phyloP scores from a whole-genome alignment of 2,113 vertebrate genomes.

The Nannospalax galili region DNA sequence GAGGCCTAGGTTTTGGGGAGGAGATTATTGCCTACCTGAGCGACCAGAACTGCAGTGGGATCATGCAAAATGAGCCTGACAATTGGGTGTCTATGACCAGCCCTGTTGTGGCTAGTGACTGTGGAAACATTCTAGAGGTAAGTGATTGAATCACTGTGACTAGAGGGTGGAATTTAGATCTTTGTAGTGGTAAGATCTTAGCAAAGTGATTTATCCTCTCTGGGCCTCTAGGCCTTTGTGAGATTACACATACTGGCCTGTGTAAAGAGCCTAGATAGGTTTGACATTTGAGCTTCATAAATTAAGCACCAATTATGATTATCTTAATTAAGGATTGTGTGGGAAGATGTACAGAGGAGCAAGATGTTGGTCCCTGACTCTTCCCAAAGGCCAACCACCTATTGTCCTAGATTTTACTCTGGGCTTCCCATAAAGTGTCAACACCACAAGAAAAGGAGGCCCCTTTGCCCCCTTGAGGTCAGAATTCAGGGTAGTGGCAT shows the following conservation, averaged over 20 bases:
- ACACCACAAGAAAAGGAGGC: neutral
- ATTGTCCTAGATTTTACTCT: neutral
- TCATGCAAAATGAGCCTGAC: neutral
- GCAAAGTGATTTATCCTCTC: neutral
- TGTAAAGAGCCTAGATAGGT: neutral
- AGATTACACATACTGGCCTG: neutral
- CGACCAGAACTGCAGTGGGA: conserved; percentile 36
- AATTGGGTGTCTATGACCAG: conserved; percentile 45
- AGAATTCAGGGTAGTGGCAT: neutral
- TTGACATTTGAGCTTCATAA: neutral
- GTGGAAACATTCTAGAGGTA: conserved; percentile 60
- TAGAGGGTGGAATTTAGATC: no score
- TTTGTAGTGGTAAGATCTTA: neutral
- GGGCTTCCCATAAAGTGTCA: neutral
- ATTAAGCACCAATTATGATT: neutral
- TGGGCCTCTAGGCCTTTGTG: neutral
- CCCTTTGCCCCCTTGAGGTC: neutral
- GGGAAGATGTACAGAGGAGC: neutral
- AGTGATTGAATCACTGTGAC: neutral
- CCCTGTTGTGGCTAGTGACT: conserved; percentile 28
- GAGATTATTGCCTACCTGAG: conserved; percentile 28
- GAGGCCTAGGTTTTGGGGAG: conserved; percentile 34
- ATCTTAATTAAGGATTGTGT: neutral
- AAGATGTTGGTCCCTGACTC: neutral
- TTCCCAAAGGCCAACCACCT: neutral